Conservation (phyloP, 2,797 vertebrate genomes). For the Neomorphus geoffroyi region DNA sequence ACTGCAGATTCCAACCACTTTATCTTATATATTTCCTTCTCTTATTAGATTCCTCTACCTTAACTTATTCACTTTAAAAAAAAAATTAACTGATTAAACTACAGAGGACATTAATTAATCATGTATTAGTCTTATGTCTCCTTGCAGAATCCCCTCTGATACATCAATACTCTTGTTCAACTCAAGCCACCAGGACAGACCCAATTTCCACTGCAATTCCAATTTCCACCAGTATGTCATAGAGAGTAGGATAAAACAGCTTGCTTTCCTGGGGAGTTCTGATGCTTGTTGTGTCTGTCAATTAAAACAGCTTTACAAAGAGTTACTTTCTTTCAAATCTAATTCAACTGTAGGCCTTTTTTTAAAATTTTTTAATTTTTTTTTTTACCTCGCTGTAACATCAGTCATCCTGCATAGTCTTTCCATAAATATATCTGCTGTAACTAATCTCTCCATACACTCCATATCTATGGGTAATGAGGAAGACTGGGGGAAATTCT, state of each 20-base stretch:
- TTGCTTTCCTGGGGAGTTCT: neutral
- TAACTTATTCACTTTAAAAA: neutral
- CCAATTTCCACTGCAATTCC: neutral
- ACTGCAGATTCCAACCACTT: neutral
- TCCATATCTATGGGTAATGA: neutral
- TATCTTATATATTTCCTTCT: neutral
- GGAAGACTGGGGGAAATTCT: neutral
- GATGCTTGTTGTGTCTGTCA: neutral
- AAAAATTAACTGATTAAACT: neutral
- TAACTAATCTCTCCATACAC: neutral
- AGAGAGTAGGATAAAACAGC: fast-evolving
- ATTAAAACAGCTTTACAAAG: neutral
- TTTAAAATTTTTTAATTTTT: neutral
- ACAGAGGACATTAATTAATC: neutral
- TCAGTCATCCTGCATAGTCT: neutral
- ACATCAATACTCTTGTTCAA: neutral
- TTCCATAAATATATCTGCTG: neutral
- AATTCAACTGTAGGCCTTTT: neutral
- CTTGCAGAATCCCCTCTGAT: neutral
- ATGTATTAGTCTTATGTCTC: neutral
- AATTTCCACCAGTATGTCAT: too few relatives aligned
- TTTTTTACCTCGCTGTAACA: neutral
- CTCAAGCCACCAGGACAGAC: neutral
- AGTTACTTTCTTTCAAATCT: neutral
- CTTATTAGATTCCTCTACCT: neutral